Evolutionary conservation across 2,888 invertebrate species (phyloP).

Genomic region (Brenthis ino): DNA sequence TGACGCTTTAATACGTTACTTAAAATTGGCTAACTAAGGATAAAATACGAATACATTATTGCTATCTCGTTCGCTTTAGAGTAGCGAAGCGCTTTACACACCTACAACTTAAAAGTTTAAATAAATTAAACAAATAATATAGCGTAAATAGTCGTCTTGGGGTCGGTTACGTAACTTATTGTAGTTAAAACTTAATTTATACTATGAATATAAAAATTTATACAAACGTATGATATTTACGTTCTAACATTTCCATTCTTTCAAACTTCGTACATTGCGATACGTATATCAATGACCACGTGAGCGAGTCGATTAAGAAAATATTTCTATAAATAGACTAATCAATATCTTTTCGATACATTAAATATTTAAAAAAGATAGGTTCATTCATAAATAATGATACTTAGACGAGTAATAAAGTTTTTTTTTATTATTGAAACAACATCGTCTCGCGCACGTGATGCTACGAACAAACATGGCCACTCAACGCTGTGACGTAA

Average conservation of each 20-base stretch:
- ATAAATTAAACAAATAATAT: slow-evolving; percentile 70
- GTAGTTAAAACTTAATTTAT: slow-evolving; percentile 33
- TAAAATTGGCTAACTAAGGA: slow-evolving; percentile 75
- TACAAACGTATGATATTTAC: slow-evolving; percentile 23
- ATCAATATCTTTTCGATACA: slow-evolving; percentile 17
- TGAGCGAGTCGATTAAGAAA: slow-evolving; percentile 27
- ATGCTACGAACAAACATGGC: slow-evolving; percentile 15
- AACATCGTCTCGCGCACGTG: slow-evolving; percentile 32
- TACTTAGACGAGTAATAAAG: slow-evolving; percentile 22
- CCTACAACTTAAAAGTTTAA: slow-evolving; percentile 53
- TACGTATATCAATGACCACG: slow-evolving; percentile 2
- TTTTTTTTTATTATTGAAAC: slow-evolving; percentile 11
- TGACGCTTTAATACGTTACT: slow-evolving; percentile 66
- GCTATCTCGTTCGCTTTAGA: slow-evolving; percentile 65
- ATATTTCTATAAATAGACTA: slow-evolving; percentile 20
- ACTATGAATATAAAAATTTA: slow-evolving; percentile 26
- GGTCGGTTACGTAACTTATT: slow-evolving; percentile 35
- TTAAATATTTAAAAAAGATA: slow-evolving; percentile 24
- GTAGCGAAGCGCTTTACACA: slow-evolving; percentile 55
- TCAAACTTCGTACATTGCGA: slow-evolving; percentile 5
- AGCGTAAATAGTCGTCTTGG: slow-evolving; percentile 49
- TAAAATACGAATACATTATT: slow-evolving; percentile 69
- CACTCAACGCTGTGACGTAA: slow-evolving; percentile 64
- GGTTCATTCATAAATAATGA: slow-evolving; percentile 22
- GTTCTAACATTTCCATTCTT: slow-evolving; percentile 25